These are phyloP conservation scores for Tenthredo livida DNA, from an alignment of 2,888 invertebrate species.

Conservation along the genomic window DNA sequence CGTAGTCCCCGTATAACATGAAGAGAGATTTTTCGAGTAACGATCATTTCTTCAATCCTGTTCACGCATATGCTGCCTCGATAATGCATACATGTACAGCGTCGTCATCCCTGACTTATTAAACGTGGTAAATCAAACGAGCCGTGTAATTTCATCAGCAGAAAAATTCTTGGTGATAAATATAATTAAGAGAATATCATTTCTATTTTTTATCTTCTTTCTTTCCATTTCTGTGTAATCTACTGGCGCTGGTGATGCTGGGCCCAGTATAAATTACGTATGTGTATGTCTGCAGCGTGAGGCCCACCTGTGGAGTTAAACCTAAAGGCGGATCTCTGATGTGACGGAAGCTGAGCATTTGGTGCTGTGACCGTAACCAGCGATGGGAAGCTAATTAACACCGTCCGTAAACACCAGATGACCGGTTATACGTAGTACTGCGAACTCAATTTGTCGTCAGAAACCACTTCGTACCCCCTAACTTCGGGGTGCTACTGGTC, in stretches of 20 bases:
- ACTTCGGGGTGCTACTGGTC: not conserved
- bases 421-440: conserved; percentile 10
- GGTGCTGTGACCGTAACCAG: conserved; percentile 28
- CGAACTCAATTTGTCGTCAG: conserved; percentile 41
- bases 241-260: not conserved
- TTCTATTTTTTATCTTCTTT: not conserved
- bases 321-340: conserved; percentile 16
- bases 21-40: not conserved
- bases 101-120: not conserved
- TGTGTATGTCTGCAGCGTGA: not conserved
- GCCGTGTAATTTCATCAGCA: not conserved
- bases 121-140: not conserved
- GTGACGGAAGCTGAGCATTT: conserved; percentile 36
- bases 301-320: conserved; percentile 41
- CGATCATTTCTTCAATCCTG: not conserved
- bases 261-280: not conserved
- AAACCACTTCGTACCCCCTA: conserved; percentile 5
- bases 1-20: not conserved
- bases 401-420: conserved; percentile 28
- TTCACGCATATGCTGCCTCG: not conserved
- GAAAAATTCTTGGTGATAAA: not conserved
- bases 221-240: not conserved
- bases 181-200: conserved; percentile 11
- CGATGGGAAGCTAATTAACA: conserved; percentile 47
- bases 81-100: not conserved